Evolutionary conservation across 2,113 vertebrate species (phyloP), one percentile per base, ranked within the genome.

Genomic region (Gorilla gorilla): DNA sequence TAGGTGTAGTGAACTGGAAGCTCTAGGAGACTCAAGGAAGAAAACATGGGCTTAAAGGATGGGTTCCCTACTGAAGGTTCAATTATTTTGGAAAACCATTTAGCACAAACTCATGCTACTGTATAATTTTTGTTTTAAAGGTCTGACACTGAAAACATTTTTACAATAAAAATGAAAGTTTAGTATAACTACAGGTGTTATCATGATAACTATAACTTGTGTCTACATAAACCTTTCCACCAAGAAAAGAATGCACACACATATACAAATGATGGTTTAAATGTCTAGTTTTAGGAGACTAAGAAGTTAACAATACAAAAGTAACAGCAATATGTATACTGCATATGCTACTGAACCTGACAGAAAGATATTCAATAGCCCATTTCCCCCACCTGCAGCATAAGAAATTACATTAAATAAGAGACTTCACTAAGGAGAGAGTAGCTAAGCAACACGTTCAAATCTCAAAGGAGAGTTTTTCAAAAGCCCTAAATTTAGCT

Each of bases 361-460:
- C 93, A 1, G 75, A 94, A 93, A 94, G 90, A 97, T 43, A 92
- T 64, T 94, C 81, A 95, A 11, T 13, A 97, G 90, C 61, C 32
- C 59, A 83, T 96, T 98, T 96, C 18, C 75, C 84, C 90, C 3
- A 11, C 64, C 66, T 90, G 97, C 94, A 96, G 83, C 75, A 94
- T 48, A 95, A 95, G 97, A 97, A 89, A 78, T 96, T 86, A 97
- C 88, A 97, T 91, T 76, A 98, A 98, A 97, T 85, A 79, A 94
- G 95, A 97, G 88, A 50, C 57, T 75, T 90, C 43, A 43, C 43
- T 70, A 88, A 95, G 48, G 40, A 10, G 93, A 97, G 86, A 1
- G 97, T 97, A 98, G 97, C 98, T 97, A 97, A 98, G 98, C 97
- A 98, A 98, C 96, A 93, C 64, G 76, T 90, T 95, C 89, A 96